Evolutionary conservation across 2,113 vertebrate species (phyloP).

Genomic region (Mixornis gularis): DNA sequence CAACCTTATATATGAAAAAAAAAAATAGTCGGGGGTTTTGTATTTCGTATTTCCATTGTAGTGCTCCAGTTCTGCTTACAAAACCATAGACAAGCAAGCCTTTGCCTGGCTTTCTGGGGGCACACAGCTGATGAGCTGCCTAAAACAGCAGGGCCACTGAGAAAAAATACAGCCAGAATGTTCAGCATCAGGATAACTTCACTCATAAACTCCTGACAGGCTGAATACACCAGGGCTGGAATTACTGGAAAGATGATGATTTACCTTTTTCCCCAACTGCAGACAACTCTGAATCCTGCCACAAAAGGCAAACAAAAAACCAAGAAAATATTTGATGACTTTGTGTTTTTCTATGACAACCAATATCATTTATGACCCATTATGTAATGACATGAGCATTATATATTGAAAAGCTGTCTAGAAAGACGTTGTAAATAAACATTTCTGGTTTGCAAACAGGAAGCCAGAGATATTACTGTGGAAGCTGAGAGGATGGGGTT

Average conservation of each 20-base stretch:
- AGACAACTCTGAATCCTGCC: background rate
- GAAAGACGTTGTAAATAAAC: constrained; percentile 18
- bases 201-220: background rate
- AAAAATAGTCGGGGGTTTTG: background rate
- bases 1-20: background rate
- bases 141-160: background rate
- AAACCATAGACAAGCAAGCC: background rate
- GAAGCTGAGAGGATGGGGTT: constrained; percentile 45
- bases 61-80: background rate
- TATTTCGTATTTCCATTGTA: background rate
- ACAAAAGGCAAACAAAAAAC: background rate
- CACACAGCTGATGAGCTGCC: background rate
- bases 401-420: constrained; percentile 6
- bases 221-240: background rate
- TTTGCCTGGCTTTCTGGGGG: background rate
- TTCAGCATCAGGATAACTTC: background rate
- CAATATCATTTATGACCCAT: background rate
- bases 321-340: background rate
- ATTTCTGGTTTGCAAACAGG: constrained; percentile 32
- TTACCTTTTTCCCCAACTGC: background rate
- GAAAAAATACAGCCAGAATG: background rate
- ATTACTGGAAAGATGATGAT: background rate
- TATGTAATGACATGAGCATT: background rate
- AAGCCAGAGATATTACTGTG: constrained; percentile 1
- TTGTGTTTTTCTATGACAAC: constrained; percentile 9